Evolutionary conservation across 2,797 vertebrate genomes (phyloP), one percentile per base, ranked within the genome.

Genomic region (Paramormyrops hopkinsi): DNA sequence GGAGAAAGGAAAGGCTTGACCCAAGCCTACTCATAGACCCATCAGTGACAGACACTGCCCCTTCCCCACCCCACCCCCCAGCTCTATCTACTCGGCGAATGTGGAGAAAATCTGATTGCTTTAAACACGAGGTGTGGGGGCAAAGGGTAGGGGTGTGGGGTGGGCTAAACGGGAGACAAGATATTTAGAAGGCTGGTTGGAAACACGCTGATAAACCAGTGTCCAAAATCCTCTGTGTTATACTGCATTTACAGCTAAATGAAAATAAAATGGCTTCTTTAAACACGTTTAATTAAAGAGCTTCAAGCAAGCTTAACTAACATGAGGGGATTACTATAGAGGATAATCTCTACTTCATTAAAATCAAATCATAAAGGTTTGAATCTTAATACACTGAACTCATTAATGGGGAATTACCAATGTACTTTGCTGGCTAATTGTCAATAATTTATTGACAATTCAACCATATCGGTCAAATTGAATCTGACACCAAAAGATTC

Each of bases 71-170:
- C 46, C 44, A 0, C 11, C 6, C 85, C 25, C 79, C 41, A 44
- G 12, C 46, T 41, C 89, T 41, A 44, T 51, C 56, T 56, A 94
- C 94, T 95, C 95, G 94, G 94, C 94, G 96, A 93, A 96, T 96
- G 96, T 95, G 59, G 29, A 48, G 96, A 96, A 97, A 97, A 97
- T 96, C 94, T 96, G 96, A 98, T 98, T 97, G 97, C 96, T 97
- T 97, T 97, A 97, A 97, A 98, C 97, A 97, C 97, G 9, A 88
- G 25, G 50, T 12, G 25, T 4, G 48, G 48, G 48, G 17, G 44
- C 17, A 22, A 82, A 51, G 48, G 69, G 93, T 94, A 94, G 91
- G 91, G 94, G 91, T 91, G 69, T 37, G 37, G 37, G 37, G 90
- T 90, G 89, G 93, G 76, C 22, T 41, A 65, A 46, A 22, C 14